Evolutionary conservation across 2,888 invertebrate genomes (phyloP).

Genomic region (Ganaspis brasiliensis): DNA sequence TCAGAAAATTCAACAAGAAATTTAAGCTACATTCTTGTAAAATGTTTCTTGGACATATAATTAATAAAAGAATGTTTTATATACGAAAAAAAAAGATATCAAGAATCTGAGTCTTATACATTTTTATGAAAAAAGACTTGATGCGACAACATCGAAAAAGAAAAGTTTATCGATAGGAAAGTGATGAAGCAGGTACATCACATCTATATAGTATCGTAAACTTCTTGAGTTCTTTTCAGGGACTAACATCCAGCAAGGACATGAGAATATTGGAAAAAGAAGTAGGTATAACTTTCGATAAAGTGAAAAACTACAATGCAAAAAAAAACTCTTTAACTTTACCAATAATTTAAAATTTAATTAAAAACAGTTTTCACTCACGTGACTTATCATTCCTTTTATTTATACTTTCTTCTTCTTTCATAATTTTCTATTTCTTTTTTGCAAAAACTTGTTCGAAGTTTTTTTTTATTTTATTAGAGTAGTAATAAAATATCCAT

Average conservation of each 20-base stretch:
- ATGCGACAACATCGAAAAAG: conserved; percentile 19
- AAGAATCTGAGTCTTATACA: neutral
- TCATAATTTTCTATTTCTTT: too few relatives aligned
- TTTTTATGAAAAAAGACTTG: neutral
- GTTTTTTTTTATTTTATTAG: too few relatives aligned
- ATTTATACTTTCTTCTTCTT: too few relatives aligned
- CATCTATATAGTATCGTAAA: conserved; percentile 6
- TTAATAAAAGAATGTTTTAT: too few relatives aligned
- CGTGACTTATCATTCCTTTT: neutral
- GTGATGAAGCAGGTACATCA: conserved; percentile 16
- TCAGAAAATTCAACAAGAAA: neutral
- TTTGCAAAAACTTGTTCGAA: too few relatives aligned
- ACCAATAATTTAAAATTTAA: neutral
- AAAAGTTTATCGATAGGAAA: conserved; percentile 34
- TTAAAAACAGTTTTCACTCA: neutral
- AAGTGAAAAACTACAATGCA: neutral
- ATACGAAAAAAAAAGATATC: too few relatives aligned
- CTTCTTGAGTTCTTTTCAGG: conserved; percentile 11
- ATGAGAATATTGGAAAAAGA: conserved; percentile 17
- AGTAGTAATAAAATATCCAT: too few relatives aligned
- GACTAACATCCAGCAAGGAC: conserved; percentile 12
- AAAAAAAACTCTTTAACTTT: neutral
- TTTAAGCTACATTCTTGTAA: neutral
- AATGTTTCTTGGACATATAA: too few relatives aligned
- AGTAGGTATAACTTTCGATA: neutral